Base-by-base conservation (phyloP, 2,888 invertebrate species). In the Plusia festucae region DNA sequence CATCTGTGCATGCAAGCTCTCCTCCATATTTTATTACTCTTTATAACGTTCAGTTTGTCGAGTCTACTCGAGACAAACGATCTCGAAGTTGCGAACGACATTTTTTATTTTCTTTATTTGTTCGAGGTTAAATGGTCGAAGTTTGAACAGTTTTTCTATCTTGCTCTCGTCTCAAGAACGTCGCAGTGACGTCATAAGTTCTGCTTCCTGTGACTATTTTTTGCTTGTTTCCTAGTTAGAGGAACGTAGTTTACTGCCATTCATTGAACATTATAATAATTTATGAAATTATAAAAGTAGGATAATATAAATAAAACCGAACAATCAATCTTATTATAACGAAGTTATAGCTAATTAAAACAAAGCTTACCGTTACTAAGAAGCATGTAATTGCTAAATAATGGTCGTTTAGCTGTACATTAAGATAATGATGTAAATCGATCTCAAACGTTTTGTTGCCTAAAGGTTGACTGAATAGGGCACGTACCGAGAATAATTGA, bases 401-500 rank as follows among this genome's bases (percentile, higher is more conserved):
- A 9, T 9, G 46, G 18, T 49, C 46, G 9, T 18, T 49, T 1
- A 46, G 18, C 46, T n/a, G 40, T n/a, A 30, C n/a, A 40, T n/a
- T 40, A 49, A 13, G n/a, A 18, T 46, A 49, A 20, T 51, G 59
- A 16, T 65, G 65, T 27, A 32, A 60, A 57, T 53, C 32, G 15
- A 60, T 63, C 51, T 53, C 62, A 53, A 57, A 32, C 27, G 34
- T 60, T 66, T 71, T 46, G 62, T 27, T 59, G 44, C 34, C 18
- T 15, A 56, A 68, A 57, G 18, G 44, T 30, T 53, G 27, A 52
- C 16, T 53, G 58, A 56, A 56, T 53, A 51, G 30, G 61, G 34
- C 16, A 51, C 53, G 55, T 53, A 54, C 44, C 53, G 54, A 22
- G 57, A 68, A 51, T 66, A 57, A 62, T 71, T 67, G 60, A 67